phyloP scores from a whole-genome alignment of 2,888 invertebrate species.

The Lepidochitona cinerea region DNA sequence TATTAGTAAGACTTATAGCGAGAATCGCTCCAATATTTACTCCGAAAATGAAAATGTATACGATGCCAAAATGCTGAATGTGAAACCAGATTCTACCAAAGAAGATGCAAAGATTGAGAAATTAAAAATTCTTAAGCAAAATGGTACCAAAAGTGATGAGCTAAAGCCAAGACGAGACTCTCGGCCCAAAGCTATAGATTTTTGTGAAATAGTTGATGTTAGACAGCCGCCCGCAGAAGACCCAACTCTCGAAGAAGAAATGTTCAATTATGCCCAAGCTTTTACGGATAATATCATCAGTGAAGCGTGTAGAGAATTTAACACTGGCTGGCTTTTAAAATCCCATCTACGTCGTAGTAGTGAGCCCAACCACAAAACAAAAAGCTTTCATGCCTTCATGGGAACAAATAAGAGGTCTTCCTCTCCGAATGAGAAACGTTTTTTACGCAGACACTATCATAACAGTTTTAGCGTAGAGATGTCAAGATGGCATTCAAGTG shows the following conservation, averaged over 20 bases:
- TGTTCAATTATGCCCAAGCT: background rate
- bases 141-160: background rate
- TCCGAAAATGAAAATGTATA: background rate
- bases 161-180: background rate
- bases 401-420: background rate
- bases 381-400: background rate
- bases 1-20: background rate
- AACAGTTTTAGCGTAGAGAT: background rate
- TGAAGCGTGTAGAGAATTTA: background rate
- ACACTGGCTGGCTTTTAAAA: background rate
- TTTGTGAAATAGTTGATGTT: background rate
- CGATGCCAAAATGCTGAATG: background rate
- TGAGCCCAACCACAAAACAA: constrained; percentile 49
- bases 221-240: background rate
- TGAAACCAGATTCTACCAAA: background rate
- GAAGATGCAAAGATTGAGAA: background rate
- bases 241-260: background rate
- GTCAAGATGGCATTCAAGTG: background rate
- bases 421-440: background rate
- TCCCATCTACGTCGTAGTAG: constrained; percentile 52
- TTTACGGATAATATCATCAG: background rate
- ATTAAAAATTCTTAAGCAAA: background rate
- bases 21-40: background rate
- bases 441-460: background rate
- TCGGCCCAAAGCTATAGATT: background rate